Evolutionary conservation across 2,888 invertebrate genomes (phyloP).

Genomic region (Xiphydria camelus): DNA sequence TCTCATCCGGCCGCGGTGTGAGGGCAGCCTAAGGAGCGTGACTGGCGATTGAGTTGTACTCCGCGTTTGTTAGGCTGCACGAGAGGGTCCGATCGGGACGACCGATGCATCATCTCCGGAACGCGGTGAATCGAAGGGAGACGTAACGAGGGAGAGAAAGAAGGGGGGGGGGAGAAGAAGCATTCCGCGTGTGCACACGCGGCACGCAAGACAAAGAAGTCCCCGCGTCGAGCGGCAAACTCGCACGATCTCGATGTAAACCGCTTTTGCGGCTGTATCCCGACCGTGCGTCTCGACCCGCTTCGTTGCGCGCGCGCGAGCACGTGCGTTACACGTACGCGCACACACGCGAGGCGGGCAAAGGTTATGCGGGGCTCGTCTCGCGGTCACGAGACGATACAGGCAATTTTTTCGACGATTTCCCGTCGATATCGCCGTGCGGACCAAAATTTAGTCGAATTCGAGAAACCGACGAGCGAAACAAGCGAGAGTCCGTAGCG

Average conservation of each 20-base stretch:
- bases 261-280: conserved; percentile 22
- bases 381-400: no score
- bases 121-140: not conserved
- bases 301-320: no score
- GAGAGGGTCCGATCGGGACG: conserved; percentile 1
- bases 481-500: no score
- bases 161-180: not conserved
- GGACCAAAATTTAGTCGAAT: no score
- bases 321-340: not conserved
- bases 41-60: conserved; percentile 40
- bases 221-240: conserved; percentile 28
- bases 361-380: not conserved
- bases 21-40: conserved; percentile 33
- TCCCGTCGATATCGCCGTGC: no score
- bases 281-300: conserved; percentile 3
- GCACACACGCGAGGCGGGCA: not conserved
- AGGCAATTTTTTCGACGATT: no score
- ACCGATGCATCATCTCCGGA: conserved; percentile 2
- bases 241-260: conserved; percentile 36
- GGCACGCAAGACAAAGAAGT: conserved; percentile 31
- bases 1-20: conserved; percentile 21
- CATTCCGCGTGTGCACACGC: conserved; percentile 1
- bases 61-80: not conserved
- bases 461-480: no score
- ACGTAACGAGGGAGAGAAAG: not conserved